Evolutionary conservation across 2,113 vertebrate genomes (phyloP).

Genomic region (Connochaetes taurinus): DNA sequence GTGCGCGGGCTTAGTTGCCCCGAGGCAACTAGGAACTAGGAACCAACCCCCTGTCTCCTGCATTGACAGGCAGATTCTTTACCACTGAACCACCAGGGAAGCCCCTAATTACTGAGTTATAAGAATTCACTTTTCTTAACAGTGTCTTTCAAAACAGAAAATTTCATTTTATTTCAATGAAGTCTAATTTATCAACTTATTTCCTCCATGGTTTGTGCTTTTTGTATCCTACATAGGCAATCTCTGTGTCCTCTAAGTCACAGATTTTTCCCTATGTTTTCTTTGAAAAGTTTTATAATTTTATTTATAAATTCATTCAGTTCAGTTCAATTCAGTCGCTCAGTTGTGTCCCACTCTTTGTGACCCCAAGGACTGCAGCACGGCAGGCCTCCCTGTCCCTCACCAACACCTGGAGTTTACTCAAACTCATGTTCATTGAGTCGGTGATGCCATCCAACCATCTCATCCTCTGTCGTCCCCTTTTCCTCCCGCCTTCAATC

Average conservation of each 20-base stretch:
- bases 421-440: not conserved
- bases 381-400: not conserved
- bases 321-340: not conserved
- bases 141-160: not conserved
- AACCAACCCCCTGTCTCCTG: not conserved
- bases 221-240: not conserved
- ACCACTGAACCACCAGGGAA: not conserved
- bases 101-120: not conserved
- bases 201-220: not conserved
- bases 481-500: not conserved
- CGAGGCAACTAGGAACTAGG: not conserved
- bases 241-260: not conserved
- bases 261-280: not conserved
- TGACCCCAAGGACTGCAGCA: not conserved
- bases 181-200: not conserved
- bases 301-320: not conserved
- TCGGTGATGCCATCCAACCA: not conserved
- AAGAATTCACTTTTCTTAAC: not conserved
- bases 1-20: accelerated
- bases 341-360: not conserved
- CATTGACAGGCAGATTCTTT: not conserved
- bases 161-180: not conserved
- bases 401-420: not conserved
- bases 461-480: not conserved
- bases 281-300: not conserved